Evolutionary conservation across 2,797 vertebrate species (phyloP).

Genomic region (Labeo calbasu): DNA sequence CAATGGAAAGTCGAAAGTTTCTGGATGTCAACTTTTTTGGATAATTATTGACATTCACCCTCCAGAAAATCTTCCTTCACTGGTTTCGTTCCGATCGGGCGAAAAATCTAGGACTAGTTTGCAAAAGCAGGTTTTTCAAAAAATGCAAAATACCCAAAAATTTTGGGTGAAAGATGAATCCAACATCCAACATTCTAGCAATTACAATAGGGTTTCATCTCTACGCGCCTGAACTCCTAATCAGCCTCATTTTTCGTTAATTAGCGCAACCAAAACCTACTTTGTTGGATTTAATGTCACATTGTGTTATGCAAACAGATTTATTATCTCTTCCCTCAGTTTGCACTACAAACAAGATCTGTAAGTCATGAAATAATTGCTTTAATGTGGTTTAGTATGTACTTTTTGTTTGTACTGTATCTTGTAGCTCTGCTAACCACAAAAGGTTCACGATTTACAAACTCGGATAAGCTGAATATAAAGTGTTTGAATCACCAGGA

Average conservation of each 20-base stretch:
- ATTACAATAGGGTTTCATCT: too few species aligned
- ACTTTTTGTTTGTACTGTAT: background rate
- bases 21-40: too few species aligned
- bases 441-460: background rate
- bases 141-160: too few species aligned
- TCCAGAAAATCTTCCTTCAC: too few species aligned
- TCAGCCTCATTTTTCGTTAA: background rate
- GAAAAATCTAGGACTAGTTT: too few species aligned
- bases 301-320: background rate
- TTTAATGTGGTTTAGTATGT: background rate
- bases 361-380: background rate
- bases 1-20: too few species aligned
- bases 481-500: background rate
- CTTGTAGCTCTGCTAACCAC: background rate
- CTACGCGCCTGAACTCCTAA: background rate
- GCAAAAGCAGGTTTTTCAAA: too few species aligned
- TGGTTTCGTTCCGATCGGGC: too few species aligned
- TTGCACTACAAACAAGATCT: background rate
- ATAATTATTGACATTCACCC: too few species aligned
- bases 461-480: background rate
- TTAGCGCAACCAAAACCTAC: background rate
- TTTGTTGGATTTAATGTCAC: background rate
- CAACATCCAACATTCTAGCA: too few species aligned
- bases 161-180: too few species aligned
- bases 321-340: background rate